Base-by-base conservation (phyloP, 2,113 vertebrate species). In the Myxocyprinus asiaticus region DNA sequence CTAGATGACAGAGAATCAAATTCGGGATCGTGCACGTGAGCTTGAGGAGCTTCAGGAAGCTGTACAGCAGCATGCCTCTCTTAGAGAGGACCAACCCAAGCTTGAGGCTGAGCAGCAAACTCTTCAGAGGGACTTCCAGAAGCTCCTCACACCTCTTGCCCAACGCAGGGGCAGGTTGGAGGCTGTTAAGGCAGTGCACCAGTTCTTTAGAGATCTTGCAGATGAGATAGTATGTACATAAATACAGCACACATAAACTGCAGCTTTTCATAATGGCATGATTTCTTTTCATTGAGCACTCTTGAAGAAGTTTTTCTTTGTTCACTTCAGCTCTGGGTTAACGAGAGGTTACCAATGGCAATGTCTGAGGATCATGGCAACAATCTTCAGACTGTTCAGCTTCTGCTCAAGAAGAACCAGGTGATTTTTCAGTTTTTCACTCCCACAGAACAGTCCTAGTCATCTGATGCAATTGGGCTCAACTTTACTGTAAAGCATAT, bases 361-460 rank as follows among this genome's bases (percentile, higher is more conserved):
- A 94, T 87, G 84, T 97, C 95, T 1, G 90, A 88, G 0, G 95
- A 98, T 80, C 95, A 95, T 0, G 97, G 98, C 51, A 91, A 93
- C 0, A 94, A 98, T 82, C 95, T 99, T 70, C 95, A 96, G 12
- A 94, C 92, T 0, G 95, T 97, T 78, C 97, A 97, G 83, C 92
- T 97, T 85, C 90, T 99, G 78, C 89, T 92, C 78, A 99, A 99
- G 83, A 98, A 96, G 90, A 98, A 96, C 7, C 95, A 98, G 94
- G 97, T 98, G 67, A 83, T 90, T 53, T 65, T 7, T 55, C 12
- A 2, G 2, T 68, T 69, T 51, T 47, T n/a, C 59, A 11, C 5
- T 33, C 3, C 43, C 59, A 33, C 22, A 33, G 22, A 33, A 33
- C 53, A 47, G 12, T 12, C 6, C 3, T 2, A 51, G 3, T 33